Conservation (phyloP, 2,888 invertebrate species). For the Plebejus argus region DNA sequence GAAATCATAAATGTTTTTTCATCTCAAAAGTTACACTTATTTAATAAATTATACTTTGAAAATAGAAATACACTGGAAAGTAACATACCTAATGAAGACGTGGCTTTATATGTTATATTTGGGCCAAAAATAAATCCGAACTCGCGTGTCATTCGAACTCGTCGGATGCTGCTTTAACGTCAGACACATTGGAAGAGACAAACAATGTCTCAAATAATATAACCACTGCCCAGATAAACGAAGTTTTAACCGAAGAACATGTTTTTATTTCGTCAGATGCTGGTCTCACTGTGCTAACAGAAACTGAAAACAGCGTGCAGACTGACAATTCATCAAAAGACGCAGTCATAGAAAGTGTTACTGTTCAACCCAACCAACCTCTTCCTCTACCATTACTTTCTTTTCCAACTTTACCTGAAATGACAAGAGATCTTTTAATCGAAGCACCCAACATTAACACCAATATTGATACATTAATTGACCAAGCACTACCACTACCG, state of each 20-base stretch:
- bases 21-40: conserved; percentile 37
- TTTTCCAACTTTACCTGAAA: conserved; percentile 34
- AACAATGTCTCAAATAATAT: conserved; percentile 17
- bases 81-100: conserved; percentile 35
- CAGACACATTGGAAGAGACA: conserved; percentile 32
- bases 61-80: conserved; percentile 31
- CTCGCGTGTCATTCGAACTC: conserved; percentile 28
- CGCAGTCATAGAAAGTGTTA: conserved; percentile 31
- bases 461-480: conserved; percentile 16
- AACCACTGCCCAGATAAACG: conserved; percentile 21
- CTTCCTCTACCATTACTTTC: conserved; percentile 30
- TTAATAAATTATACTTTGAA: conserved; percentile 32
- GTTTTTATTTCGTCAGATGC: conserved; percentile 30
- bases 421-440: conserved; percentile 33
- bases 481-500: conserved; percentile 34
- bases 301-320: conserved; percentile 33
- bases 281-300: conserved; percentile 32
- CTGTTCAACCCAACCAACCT: conserved; percentile 33
- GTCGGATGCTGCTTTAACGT: conserved; percentile 32
- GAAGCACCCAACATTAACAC: conserved; percentile 31
- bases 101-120: conserved; percentile 38
- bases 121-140: conserved; percentile 40
- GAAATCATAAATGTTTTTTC: conserved; percentile 38
- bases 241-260: conserved; percentile 23
- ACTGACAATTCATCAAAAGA: conserved; percentile 34